Evolutionary conservation across 1,140 invertebrate genomes (phyloP), one percentile per base, ranked within the genome.

Genomic region (Mercenaria mercenaria): DNA sequence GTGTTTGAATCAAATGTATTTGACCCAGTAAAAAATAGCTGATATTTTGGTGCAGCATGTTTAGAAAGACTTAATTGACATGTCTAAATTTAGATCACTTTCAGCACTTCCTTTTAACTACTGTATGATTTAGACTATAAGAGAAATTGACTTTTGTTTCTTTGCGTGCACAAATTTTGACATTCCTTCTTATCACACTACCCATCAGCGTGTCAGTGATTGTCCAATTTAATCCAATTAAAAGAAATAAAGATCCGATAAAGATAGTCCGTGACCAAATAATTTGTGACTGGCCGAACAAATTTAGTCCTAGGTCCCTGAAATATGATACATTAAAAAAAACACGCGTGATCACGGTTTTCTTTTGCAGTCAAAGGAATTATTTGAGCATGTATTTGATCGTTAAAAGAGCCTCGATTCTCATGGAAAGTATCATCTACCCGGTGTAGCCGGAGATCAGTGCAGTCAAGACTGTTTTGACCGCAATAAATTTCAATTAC

Each of bases 401-500:
- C n/a, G 26, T 4, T 26, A 13, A 61, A n/a, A 61, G n/a, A 8
- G 56, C 18, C 10, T 6, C 8, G 4, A 67, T 67, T 67, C 61
- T 3, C 61, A 67, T n/a, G 15, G 52, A 56, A 56, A 56, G 15
- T 13, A 56, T 4, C 52, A 8, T 20, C 20, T 13, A 56, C 52
- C 20, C 3, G 2, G 15, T 8, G 20, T 20, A 56, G n/a, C 8
- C 52, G 61, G 11, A n/a, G 67, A 72, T 72, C 67, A 72, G 1
- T 72, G 11, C 2, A 20, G 1, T 72, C 23, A 15, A 39, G 29
- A 67, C 56, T 82, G 52, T n/a, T 29, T 61, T 82, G 80, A 82
- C 80, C 80, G 80, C 80, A 82, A 67, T 82, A 82, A 82, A 82
- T 82, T 82, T 43, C 80, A 82, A 82, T 82, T 67, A 82, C 56